These are phyloP conservation scores for Heliconius eleuchia DNA, from an alignment of 1,140 invertebrate genomes.

Conservation along the genomic window DNA sequence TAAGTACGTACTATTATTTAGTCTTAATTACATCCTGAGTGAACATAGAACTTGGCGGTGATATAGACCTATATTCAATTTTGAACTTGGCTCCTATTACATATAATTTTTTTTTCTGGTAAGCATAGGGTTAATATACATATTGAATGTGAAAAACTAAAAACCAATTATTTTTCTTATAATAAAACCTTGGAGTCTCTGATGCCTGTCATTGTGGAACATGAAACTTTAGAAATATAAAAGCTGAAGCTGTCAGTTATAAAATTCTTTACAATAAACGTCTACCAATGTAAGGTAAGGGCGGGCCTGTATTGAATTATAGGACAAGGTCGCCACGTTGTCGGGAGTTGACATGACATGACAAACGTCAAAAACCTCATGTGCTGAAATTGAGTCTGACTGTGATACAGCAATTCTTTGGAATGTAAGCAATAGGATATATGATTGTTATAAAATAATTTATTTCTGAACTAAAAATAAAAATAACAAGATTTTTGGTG, in stretches of 20 bases:
- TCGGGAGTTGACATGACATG: slow-evolving; percentile 23
- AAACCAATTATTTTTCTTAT: neutral
- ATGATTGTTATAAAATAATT: no score
- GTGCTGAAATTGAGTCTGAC: slow-evolving; percentile 21
- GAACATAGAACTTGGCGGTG: no score
- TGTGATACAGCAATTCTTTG: neutral
- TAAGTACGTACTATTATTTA: no score
- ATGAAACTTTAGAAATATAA: slow-evolving; percentile 18
- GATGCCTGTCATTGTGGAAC: neutral
- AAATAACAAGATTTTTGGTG: no score
- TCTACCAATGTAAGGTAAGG: slow-evolving; percentile 24
- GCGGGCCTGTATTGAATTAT: slow-evolving; percentile 32
- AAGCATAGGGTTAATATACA: neutral
- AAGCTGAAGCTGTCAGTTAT: slow-evolving; percentile 31
- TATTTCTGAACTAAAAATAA: no score
- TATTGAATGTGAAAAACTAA: neutral
- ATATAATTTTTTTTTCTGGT: no score
- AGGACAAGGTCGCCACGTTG: slow-evolving; percentile 22
- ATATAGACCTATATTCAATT: no score
- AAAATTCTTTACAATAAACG: slow-evolving; percentile 34
- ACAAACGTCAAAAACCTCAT: slow-evolving; percentile 14
- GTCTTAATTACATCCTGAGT: no score
- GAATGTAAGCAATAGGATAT: neutral
- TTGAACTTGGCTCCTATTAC: no score
- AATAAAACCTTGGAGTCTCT: neutral